Evolutionary conservation across 2,888 invertebrate species (phyloP).

Genomic region (Brachylomia viminalis): DNA sequence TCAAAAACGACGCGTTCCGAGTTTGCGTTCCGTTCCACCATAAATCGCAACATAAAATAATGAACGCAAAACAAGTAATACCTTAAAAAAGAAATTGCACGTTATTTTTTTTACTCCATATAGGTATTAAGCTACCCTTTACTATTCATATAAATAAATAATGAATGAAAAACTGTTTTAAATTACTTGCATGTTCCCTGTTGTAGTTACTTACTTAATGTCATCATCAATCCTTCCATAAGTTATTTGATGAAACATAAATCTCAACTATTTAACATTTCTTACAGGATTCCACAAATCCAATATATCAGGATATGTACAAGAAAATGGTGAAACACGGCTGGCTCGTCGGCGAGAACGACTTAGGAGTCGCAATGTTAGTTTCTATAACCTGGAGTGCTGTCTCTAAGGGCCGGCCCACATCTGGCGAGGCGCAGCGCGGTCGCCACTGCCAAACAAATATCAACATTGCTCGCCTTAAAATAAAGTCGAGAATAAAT

Average conservation of each 20-base stretch:
- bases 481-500: too few species aligned
- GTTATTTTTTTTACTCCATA: background rate
- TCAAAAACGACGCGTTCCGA: background rate
- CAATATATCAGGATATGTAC: slow-evolving; percentile 94
- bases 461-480: too few species aligned
- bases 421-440: too few species aligned
- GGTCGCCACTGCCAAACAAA: too few species aligned
- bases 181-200: background rate
- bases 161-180: too few species aligned
- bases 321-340: slow-evolving; percentile 92
- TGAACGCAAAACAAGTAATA: background rate
- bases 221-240: background rate
- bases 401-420: too few species aligned
- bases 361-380: slow-evolving; percentile 91
- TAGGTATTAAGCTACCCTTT: too few species aligned
- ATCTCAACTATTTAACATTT: background rate
- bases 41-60: background rate
- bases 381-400: slow-evolving; percentile 39
- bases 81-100: background rate
- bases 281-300: slow-evolving; percentile 92
- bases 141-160: too few species aligned
- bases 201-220: background rate
- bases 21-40: background rate
- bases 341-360: slow-evolving; percentile 90
- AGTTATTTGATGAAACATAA: background rate